A percentile compares a stretch with the other conserved stretches of the same genome.
Evolutionary conservation across 2,113 vertebrate genomes (phyloP).

Genomic region (Tragelaphus strepsiceros): DNA sequence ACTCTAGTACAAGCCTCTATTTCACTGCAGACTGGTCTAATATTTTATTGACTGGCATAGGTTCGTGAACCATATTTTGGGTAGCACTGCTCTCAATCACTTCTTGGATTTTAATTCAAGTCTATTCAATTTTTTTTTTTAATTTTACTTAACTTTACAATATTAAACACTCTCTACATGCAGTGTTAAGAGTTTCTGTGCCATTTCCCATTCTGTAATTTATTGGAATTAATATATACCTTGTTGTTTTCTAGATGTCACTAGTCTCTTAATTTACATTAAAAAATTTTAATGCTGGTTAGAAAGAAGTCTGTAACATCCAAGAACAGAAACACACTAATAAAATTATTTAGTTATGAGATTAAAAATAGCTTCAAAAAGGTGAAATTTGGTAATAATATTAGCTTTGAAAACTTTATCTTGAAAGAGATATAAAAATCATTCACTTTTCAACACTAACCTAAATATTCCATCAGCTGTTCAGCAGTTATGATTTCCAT

Average conservation of each 20-base stretch:
- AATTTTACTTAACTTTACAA: too few relatives aligned
- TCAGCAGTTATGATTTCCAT: constrained; percentile 99
- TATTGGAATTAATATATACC: not conserved
- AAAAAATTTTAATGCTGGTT: not conserved
- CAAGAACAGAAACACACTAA: not conserved
- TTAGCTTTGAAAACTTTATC: constrained; percentile 47
- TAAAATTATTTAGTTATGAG: constrained; percentile 24
- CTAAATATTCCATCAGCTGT: constrained; percentile 99
- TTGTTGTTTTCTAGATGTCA: constrained; percentile 6
- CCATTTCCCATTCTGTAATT: not conserved
- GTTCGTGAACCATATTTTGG: not conserved
- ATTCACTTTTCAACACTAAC: constrained; percentile 82
- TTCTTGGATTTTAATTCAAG: not conserved
- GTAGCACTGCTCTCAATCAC: not conserved
- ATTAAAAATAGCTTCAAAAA: constrained; percentile 29
- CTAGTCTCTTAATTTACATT: not conserved
- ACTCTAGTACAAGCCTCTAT: not conserved
- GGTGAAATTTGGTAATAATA: not conserved
- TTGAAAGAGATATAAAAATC: constrained; percentile 40
- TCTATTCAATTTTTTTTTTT: not conserved
- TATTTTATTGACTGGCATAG: not conserved
- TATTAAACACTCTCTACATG: not conserved
- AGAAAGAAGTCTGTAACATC: constrained; percentile 31
- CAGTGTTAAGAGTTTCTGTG: not conserved
- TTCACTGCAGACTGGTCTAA: not conserved